A percentile compares a stretch with the other conserved stretches of the same genome.
Evolutionary conservation across 2,797 vertebrate species (phyloP).

Genomic region (Syngnathus rostellatus): DNA sequence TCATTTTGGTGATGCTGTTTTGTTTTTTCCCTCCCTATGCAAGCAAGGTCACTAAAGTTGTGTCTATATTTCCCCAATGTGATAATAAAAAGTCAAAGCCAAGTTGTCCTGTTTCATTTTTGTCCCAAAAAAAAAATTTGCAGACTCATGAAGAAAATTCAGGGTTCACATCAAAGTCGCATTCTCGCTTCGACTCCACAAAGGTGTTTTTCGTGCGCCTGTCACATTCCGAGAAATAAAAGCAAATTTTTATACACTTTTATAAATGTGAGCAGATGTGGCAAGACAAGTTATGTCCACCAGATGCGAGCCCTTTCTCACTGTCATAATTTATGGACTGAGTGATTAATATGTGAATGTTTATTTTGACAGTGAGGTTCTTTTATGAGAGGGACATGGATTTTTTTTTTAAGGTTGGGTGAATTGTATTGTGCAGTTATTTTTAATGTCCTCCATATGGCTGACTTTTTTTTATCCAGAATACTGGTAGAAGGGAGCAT

Average conservation of each 20-base stretch:
- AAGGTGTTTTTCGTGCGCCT: conserved; percentile 34
- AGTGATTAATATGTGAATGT: conserved; percentile 35
- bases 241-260: conserved; percentile 57
- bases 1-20: conserved; percentile 49
- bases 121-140: not conserved
- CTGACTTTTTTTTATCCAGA: not conserved
- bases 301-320: conserved; percentile 52
- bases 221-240: conserved; percentile 50
- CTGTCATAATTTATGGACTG: conserved; percentile 40
- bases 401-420: conserved; percentile 17
- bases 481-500: not conserved
- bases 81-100: not conserved
- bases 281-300: conserved; percentile 54
- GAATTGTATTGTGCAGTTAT: not conserved
- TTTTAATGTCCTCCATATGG: not conserved
- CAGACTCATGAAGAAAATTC: conserved; percentile 5
- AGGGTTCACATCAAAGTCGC: conserved; percentile 41
- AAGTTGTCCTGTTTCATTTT: conserved; percentile 3
- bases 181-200: conserved; percentile 37
- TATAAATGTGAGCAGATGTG: conserved; percentile 48
- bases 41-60: conserved; percentile 2
- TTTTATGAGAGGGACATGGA: conserved; percentile 24
- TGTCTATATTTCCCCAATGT: not conserved
- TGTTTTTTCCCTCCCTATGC: conserved; percentile 15
- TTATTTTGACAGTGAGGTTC: conserved; percentile 43